Percentiles rank a stretch among this genome's conserved stretches.
Evolutionary conservation across 2,797 vertebrate species (phyloP).

Genomic region (Notolepis coatsorum): DNA sequence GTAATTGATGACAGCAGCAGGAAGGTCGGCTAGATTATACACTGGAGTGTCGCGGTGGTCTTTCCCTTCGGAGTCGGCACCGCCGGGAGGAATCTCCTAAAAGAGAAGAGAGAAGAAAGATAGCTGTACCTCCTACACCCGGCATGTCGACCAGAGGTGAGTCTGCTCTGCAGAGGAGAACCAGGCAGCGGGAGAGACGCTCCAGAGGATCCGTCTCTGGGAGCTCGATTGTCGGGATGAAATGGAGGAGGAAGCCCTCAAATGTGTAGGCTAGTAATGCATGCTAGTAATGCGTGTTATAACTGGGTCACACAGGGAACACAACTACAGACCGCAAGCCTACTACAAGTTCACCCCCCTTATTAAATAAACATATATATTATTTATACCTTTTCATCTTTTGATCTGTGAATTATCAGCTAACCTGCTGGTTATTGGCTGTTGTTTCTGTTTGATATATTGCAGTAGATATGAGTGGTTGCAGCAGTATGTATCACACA

Average conservation of each 20-base stretch:
- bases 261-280: too few species aligned
- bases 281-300: too few species aligned
- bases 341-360: too few species aligned
- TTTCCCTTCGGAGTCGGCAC: constrained; percentile 13
- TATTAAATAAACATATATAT: too few species aligned
- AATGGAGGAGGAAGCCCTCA: constrained; percentile 26
- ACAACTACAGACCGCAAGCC: background rate
- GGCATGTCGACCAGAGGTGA: constrained; percentile 83
- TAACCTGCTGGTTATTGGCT: too few species aligned
- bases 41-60: constrained; percentile 12
- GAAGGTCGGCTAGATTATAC: constrained; percentile 34
- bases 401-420: too few species aligned
- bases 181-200: too few species aligned
- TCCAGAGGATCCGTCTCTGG: too few species aligned
- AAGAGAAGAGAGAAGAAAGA: constrained; percentile 37
- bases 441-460: too few species aligned
- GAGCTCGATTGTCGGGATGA: constrained; percentile 26
- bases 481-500: too few species aligned
- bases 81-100: constrained; percentile 38
- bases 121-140: constrained; percentile 72
- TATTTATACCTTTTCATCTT: too few species aligned
- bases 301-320: constrained; percentile 55
- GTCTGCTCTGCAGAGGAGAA: constrained; percentile 59
- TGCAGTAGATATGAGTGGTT: too few species aligned
- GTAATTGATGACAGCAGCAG: constrained; percentile 21